A percentile compares a stretch with the other conserved stretches of the same genome.
Conservation (phyloP, 2,797 vertebrate species). For the Spondyliosoma cantharus region DNA sequence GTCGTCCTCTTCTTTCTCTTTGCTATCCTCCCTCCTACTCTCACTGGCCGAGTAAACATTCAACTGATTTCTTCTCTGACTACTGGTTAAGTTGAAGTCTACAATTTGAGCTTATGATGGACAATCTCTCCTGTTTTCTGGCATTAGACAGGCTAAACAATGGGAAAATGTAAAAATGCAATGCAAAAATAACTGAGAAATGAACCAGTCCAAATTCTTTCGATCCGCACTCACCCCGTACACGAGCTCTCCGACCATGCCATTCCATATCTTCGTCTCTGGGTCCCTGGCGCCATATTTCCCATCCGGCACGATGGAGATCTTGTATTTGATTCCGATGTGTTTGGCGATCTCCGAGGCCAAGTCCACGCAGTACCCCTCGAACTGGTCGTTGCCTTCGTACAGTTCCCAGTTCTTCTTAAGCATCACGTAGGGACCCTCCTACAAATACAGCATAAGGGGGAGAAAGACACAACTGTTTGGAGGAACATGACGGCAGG, state of each 20-base stretch:
- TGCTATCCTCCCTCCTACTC: no score
- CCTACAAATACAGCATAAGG: constrained; percentile 86
- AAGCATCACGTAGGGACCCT: constrained; percentile 99
- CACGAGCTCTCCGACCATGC: constrained; percentile 99
- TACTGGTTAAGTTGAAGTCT: no score
- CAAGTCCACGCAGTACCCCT: constrained; percentile 99
- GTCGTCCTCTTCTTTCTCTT: background rate
- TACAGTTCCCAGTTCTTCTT: constrained; percentile 99
- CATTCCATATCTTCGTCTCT: constrained; percentile 99
- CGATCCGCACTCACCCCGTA: constrained; percentile 91
- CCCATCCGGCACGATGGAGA: constrained; percentile 97
- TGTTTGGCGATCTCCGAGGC: constrained; percentile 99
- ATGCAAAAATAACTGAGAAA: background rate
- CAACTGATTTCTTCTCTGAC: background rate
- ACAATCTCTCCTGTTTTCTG: background rate
- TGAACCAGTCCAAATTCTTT: background rate
- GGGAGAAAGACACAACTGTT: constrained; percentile 75
- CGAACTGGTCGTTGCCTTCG: constrained; percentile 97
- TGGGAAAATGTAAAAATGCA: background rate
- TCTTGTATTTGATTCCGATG: constrained; percentile 99
- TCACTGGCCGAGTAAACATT: background rate
- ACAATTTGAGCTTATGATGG: no score
- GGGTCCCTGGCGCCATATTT: constrained; percentile 98
- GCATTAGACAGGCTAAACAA: background rate
- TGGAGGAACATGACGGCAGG: constrained; percentile 65